These are phyloP conservation scores for Elysia crispata DNA, from an alignment of 2,888 invertebrate species.

Conservation along the genomic window DNA sequence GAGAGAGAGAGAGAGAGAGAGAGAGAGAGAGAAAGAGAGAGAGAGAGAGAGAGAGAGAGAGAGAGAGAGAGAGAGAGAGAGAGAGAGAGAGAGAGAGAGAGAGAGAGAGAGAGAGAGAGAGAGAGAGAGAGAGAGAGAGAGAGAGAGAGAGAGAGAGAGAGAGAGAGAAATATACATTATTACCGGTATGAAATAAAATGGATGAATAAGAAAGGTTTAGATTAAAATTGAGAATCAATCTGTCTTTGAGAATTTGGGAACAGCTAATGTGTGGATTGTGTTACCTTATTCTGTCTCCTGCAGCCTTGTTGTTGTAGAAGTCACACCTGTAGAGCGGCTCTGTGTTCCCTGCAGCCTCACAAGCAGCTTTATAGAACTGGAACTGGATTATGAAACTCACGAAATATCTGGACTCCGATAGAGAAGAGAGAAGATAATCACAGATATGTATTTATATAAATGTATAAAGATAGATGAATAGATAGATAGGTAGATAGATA, in stretches of 20 bases:
- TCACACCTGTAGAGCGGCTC: conserved; percentile 51
- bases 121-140: conserved; percentile 1
- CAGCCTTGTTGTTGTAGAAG: conserved; percentile 44
- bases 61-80: neutral
- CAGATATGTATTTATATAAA: neutral
- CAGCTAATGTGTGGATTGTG: no score
- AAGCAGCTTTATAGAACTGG: conserved; percentile 44
- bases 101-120: neutral
- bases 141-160: neutral
- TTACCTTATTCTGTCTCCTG: conserved; percentile 39
- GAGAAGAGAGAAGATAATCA: neutral
- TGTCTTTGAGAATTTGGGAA: no score
- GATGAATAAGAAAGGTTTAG: no score
- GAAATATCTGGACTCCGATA: conserved; percentile 31
- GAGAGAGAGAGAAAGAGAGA: neutral
- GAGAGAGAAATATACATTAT: neutral
- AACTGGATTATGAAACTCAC: conserved; percentile 34
- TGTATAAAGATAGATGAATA: neutral
- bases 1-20: neutral
- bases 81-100: neutral
- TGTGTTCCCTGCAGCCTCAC: conserved; percentile 42
- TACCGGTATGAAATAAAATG: no score
- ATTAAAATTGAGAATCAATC: no score
- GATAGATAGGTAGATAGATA: no score
- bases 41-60: neutral